Base-by-base conservation (phyloP, 2,888 invertebrate species). In the Mimachlamys varia region DNA sequence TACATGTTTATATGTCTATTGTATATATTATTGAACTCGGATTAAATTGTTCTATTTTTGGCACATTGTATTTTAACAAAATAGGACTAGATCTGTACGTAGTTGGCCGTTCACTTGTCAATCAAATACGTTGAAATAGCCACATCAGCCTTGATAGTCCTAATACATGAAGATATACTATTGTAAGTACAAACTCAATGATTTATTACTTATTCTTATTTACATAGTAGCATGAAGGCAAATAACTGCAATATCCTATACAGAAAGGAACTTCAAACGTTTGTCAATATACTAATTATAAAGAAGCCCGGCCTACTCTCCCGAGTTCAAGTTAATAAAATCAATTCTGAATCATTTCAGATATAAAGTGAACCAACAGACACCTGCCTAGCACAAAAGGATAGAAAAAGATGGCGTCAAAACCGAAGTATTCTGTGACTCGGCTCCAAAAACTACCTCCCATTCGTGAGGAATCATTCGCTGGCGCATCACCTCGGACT, bases 371-470 rank as follows among this genome's bases (percentile, higher is more conserved):
- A 10, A 22, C 62, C 0, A 0, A 17, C 22, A n/a, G 0, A 10
- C 76, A 33, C 22, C 10, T 27, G 27, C 12, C 33, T 33, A 76
- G 76, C 33, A 19, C 58, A 10, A 10, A 0, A 27, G 15, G 12
- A 27, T 33, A 76, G 12, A 13, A 76, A 76, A 44, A 3, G 33
- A 76, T 76, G 76, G 76, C 76, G 27, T 76, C 76, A 76, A 76
- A 76, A 76, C 76, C 4, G 22, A 76, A 76, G 76, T 76, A 76
- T 76, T 92, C 94, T 12, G 93, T 93, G 89, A 92, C 91, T 44
- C 92, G 93, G 2, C 91, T 93, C 27, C 91, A 93, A 49, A 91
- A 92, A 89, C 92, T 94, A 44, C 94, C 94, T 0, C 94, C 94
- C 17, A 94, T 94, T 15, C 89, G 94, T 53, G 94, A 94, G 88